These are phyloP conservation scores for Enteromius trimaculatus DNA, from an alignment of 2,797 vertebrate genomes.

Conservation along the genomic window DNA sequence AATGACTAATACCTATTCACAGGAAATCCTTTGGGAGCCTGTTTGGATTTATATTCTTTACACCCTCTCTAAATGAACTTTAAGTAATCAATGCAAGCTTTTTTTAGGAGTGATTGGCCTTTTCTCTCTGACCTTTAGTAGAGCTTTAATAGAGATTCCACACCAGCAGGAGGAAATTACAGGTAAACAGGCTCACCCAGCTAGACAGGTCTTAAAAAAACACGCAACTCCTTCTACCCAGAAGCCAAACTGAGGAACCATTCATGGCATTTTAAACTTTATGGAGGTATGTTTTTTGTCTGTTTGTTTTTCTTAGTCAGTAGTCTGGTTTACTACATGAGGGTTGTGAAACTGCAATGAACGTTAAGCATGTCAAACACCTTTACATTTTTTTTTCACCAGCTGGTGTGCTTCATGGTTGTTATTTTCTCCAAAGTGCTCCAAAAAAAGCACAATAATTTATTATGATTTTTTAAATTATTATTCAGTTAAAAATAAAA, in stretches of 20 bases:
- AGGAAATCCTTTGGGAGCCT: not conserved
- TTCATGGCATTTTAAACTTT: constrained; percentile 21
- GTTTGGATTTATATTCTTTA: not conserved
- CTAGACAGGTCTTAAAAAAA: constrained; percentile 8
- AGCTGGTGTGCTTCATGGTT: not conserved
- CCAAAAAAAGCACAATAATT: not conserved
- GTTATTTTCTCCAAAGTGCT: not conserved
- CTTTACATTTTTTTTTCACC: not conserved
- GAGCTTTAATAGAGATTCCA: constrained; percentile 24
- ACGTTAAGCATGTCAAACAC: not conserved
- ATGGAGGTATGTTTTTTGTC: not conserved
- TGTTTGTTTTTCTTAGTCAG: constrained; percentile 2
- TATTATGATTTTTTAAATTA: no score
- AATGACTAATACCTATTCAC: not conserved
- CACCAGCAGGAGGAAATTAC: constrained; percentile 27
- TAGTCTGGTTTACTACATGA: not conserved
- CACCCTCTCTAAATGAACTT: constrained; percentile 8
- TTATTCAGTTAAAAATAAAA: not conserved
- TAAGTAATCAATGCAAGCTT: constrained; percentile 29
- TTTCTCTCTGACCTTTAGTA: constrained; percentile 39
- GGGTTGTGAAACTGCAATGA: not conserved
- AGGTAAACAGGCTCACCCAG: constrained; percentile 27
- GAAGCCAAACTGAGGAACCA: constrained; percentile 11
- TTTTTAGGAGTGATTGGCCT: constrained; percentile 20
- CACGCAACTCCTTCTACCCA: not conserved